These are phyloP conservation scores for Diorhabda elongata DNA, from an alignment of 1,140 invertebrate genomes.

Conservation along the genomic window DNA sequence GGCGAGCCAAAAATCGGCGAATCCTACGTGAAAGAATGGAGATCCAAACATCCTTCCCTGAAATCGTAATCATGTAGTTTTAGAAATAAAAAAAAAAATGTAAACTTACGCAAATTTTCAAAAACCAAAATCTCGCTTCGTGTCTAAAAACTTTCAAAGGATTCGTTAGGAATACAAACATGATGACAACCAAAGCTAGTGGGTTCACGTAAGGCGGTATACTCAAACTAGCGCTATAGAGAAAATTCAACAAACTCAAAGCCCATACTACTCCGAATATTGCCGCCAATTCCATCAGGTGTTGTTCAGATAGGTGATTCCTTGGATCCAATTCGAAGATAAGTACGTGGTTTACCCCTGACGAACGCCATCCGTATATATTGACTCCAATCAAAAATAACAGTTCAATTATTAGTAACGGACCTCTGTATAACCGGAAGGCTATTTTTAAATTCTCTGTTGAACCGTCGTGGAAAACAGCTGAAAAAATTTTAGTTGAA, in stretches of 20 bases:
- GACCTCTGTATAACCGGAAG: conserved; percentile 73
- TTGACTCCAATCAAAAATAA: conserved; percentile 86
- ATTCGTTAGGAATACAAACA: conserved; percentile 75
- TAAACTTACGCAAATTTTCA: conserved; percentile 46
- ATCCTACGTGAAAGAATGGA: conserved; percentile 80
- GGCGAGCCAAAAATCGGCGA: conserved; percentile 92
- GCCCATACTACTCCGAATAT: conserved; percentile 85
- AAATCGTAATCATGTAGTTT: conserved; percentile 15
- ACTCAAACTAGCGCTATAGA: conserved; percentile 67
- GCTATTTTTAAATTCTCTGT: conserved; percentile 53
- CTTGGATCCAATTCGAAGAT: conserved; percentile 91
- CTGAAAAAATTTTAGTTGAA: conserved; percentile 36
- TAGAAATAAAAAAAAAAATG: not conserved
- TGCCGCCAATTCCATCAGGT: conserved; percentile 82
- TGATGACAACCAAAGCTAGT: conserved; percentile 63
- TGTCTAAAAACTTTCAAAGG: conserved; percentile 74
- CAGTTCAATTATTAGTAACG: conserved; percentile 77
- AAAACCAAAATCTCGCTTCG: conserved; percentile 66
- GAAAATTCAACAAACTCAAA: conserved; percentile 60
- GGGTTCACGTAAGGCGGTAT: conserved; percentile 78
- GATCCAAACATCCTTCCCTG: conserved; percentile 67
- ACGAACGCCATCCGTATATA: conserved; percentile 83
- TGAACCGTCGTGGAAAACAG: conserved; percentile 47
- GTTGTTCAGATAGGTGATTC: conserved; percentile 81
- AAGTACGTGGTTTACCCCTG: conserved; percentile 88